A percentile compares a stretch with the other conserved stretches of the same genome.
These are phyloP conservation scores for Agonopterix alstromeriana DNA, from an alignment of 2,888 invertebrate genomes.

Conservation along the genomic window DNA sequence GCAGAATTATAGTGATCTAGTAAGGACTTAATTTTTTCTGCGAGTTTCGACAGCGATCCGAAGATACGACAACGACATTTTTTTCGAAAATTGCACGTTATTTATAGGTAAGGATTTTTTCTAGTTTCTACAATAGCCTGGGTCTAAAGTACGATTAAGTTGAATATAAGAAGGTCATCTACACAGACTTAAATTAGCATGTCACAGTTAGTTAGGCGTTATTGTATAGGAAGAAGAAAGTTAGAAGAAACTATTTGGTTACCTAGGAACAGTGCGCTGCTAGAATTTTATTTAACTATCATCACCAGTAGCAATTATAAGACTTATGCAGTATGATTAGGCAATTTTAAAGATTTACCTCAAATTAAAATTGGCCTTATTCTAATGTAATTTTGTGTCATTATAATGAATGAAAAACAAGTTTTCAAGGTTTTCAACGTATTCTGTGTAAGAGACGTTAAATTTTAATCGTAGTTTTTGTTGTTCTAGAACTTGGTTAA, in stretches of 20 bases:
- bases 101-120: constrained; percentile 1
- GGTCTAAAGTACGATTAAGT: too few relatives aligned
- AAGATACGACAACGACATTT: constrained; percentile 32
- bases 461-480: too few relatives aligned
- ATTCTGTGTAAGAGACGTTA: too few relatives aligned
- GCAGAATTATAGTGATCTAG: constrained; percentile 41
- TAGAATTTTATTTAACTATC: too few relatives aligned
- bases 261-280: too few relatives aligned
- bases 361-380: background rate
- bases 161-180: too few relatives aligned
- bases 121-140: background rate
- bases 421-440: constrained; percentile 14
- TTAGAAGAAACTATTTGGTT: background rate
- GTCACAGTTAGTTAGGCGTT: constrained; percentile 4
- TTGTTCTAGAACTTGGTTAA: too few relatives aligned
- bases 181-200: constrained; percentile 3
- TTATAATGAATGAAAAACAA: constrained; percentile 9
- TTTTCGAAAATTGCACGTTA: constrained; percentile 1
- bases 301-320: too few relatives aligned
- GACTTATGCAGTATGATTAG: too few relatives aligned
- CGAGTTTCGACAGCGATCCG: constrained; percentile 32
- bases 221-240: constrained; percentile 4
- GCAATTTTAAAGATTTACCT: too few relatives aligned
- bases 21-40: constrained; percentile 34
- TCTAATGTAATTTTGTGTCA: background rate